Base-by-base conservation (phyloP, 1,140 invertebrate genomes). In the Heterodera carotae region DNA sequence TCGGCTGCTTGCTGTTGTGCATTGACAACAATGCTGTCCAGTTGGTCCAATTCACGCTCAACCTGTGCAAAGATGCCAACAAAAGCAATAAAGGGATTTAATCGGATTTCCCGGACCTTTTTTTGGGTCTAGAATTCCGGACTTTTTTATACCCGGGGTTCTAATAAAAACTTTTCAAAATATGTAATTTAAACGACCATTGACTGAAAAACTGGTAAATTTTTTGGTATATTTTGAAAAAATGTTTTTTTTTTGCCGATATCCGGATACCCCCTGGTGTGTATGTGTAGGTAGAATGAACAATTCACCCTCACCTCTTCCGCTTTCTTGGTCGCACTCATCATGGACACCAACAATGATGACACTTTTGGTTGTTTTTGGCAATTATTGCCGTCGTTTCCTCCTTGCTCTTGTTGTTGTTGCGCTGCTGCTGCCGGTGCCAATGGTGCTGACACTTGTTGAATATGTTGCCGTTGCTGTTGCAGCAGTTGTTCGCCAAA, bases 401-500 rank as follows among this genome's bases (percentile, higher is more conserved):
- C 39, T 6, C 39, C 39, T 22, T 56, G 12, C 1, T 56, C 2
- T 56, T 18, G 48, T 12, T 53, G 48, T 56, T 56, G 48, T 56
- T 56, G 48, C 22, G 18, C 22, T 22, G 18, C 15, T 22, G 48
- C 48, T 8, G 39, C 6, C 39, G 39, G 39, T 43, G 39, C 39
- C 39, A 2, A 12, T 12, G 6, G 39, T 43, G 12, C 39, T 56
- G 15, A 18, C 5, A 56, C 48, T 15, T 56, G 48, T 33, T 56
- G 56, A 33, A 29, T 48, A 2, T 39, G 15, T 22, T 43, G 27
- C 48, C 5, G 48, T 22, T 56, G 18, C 12, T 56, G 48, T 34
- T 34, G 6, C 48, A 56, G 48, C 5, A 18, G 18, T 4, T 56
- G 48, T 34, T 34, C 72, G 48, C 69, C 75, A 53, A 82, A 82